A percentile compares a stretch with the other conserved stretches of the same genome.
Conservation (phyloP, 2,888 invertebrate genomes). For the Epicampocera succincta region DNA sequence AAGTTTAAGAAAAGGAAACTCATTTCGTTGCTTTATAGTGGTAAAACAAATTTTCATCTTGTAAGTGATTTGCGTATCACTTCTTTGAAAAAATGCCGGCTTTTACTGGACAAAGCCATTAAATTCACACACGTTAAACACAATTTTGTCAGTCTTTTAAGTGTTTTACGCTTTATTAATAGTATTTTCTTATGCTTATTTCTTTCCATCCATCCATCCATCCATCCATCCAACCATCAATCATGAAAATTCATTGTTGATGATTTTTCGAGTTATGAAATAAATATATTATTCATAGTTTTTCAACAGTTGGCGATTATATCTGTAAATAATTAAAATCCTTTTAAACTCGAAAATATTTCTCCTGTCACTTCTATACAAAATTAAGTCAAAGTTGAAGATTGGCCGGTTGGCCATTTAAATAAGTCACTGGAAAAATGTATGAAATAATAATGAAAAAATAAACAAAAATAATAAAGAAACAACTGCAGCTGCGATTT, state of each 20-base stretch:
- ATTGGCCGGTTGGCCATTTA: slow-evolving; percentile 45
- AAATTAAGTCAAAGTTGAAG: slow-evolving; percentile 67
- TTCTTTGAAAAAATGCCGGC: slow-evolving; percentile 1
- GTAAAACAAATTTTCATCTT: neutral
- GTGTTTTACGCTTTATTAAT: neutral
- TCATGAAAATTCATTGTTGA: slow-evolving; percentile 40
- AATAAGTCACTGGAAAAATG: slow-evolving; percentile 60
- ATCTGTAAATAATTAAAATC: slow-evolving; percentile 40
- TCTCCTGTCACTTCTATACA: slow-evolving; percentile 27
- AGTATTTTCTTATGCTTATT: neutral
- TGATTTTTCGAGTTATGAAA: slow-evolving; percentile 44
- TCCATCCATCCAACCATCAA: slow-evolving; percentile 27
- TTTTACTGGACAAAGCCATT: slow-evolving; percentile 1
- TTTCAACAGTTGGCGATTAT: slow-evolving; percentile 37
- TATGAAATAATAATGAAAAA: slow-evolving; percentile 49
- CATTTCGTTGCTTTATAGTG: too few relatives aligned
- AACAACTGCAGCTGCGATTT: slow-evolving; percentile 66
- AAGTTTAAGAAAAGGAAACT: too few relatives aligned
- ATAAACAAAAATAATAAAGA: slow-evolving; percentile 27
- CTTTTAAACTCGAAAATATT: slow-evolving; percentile 30
- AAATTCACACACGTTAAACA: neutral
- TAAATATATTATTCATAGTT: slow-evolving; percentile 41
- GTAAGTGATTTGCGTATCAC: neutral
- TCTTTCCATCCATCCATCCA: neutral
- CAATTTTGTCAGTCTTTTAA: neutral